Conservation (phyloP, 2,113 vertebrate genomes). For the Parus major region DNA sequence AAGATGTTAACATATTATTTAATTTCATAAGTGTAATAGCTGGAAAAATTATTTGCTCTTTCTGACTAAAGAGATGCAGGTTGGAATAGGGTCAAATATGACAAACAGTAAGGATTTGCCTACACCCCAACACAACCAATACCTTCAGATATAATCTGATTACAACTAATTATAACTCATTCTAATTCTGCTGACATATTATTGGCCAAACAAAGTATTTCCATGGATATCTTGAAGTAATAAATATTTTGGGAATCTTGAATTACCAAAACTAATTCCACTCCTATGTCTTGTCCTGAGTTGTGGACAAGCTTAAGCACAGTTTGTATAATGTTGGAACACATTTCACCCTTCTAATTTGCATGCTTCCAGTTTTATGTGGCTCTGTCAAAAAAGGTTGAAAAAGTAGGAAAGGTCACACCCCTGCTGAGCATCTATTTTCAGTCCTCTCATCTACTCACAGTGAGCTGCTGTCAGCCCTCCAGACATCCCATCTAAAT, state of each 20-base stretch:
- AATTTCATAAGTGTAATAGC: not conserved
- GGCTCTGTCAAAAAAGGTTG: not conserved
- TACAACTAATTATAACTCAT: not conserved
- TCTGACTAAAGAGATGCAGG: not conserved
- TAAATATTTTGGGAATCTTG: not conserved
- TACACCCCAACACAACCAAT: not conserved
- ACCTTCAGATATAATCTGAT: not conserved
- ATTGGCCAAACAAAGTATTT: not conserved
- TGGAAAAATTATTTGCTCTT: not conserved
- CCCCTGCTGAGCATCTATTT: constrained; percentile 12
- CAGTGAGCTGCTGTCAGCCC: not conserved
- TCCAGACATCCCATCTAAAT: not conserved
- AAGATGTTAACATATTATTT: not conserved
- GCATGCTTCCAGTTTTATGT: not conserved
- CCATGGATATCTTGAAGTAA: not conserved
- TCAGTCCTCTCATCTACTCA: not conserved
- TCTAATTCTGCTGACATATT: not conserved
- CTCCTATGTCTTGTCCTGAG: not conserved
- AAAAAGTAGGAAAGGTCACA: not conserved
- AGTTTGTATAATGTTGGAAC: not conserved
- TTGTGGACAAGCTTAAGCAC: not conserved
- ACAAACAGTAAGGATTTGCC: not conserved
- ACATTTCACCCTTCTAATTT: not conserved
- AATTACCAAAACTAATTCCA: not conserved
- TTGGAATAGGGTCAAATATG: not conserved